phyloP scores from a whole-genome alignment of 2,888 invertebrate species.

The Criorhina ranunculi region DNA sequence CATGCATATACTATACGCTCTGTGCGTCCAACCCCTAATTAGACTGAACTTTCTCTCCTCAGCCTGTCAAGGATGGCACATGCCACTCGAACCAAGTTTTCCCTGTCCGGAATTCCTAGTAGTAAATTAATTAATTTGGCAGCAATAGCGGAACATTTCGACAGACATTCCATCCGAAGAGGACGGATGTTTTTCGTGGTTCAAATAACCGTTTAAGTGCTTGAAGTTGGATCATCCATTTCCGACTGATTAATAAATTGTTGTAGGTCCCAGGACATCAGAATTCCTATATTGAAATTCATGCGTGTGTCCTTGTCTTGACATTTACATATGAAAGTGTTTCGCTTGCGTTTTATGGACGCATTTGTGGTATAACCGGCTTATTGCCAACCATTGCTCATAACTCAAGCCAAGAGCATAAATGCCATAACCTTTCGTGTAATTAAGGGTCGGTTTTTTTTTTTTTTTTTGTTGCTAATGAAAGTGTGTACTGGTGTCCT shows the following conservation, averaged over 20 bases:
- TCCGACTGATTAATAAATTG: constrained; percentile 13
- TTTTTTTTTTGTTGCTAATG: constrained; percentile 12
- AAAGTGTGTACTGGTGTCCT: constrained; percentile 41
- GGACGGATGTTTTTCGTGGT: constrained; percentile 11
- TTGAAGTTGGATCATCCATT: constrained; percentile 3
- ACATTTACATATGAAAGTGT: constrained; percentile 37
- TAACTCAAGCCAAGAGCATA: constrained; percentile 16
- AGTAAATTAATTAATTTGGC: constrained; percentile 48
- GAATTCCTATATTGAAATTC: constrained; percentile 40
- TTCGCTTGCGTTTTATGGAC: constrained; percentile 28
- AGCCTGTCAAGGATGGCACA: constrained; percentile 1
- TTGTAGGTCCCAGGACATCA: constrained; percentile 25
- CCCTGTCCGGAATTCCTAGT: constrained; percentile 32
- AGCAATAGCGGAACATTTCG: constrained; percentile 26
- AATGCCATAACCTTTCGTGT: constrained; percentile 39
- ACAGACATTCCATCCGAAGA: constrained; percentile 31
- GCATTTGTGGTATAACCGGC: constrained; percentile 13
- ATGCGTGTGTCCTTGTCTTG: constrained; percentile 16
- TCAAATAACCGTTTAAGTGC: constrained; percentile 30
- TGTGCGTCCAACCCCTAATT: constrained; percentile 29
- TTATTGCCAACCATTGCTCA: constrained; percentile 8
- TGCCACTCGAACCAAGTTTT: constrained; percentile 4
- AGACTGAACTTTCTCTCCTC: constrained; percentile 16
- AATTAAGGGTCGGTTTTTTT: constrained; percentile 20
- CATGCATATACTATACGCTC: neutral